Conservation (phyloP, 1,140 invertebrate species). For the Microplitis demolitor region DNA sequence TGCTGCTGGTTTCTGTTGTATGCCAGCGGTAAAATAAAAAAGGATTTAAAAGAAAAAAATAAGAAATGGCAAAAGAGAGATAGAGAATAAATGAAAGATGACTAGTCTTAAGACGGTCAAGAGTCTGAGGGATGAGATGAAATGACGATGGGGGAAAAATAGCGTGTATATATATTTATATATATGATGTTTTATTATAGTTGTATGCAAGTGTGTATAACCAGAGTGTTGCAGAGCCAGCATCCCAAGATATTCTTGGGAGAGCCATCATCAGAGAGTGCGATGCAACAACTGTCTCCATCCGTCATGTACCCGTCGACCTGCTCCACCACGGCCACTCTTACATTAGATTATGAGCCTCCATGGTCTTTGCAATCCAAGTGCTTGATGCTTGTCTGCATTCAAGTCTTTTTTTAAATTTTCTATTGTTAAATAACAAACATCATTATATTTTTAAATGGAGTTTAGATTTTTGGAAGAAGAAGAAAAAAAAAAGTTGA, state of each 20-base stretch:
- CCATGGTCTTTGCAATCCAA: not conserved
- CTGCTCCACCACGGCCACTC: not conserved
- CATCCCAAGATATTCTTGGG: slow-evolving; percentile 34
- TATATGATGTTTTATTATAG: not conserved
- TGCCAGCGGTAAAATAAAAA: no score
- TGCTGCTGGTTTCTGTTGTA: no score
- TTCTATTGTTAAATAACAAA: no score
- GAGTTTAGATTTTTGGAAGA: no score
- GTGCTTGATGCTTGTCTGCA: not conserved
- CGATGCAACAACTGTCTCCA: slow-evolving; percentile 38
- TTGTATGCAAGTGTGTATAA: not conserved
- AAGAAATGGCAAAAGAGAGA: not conserved
- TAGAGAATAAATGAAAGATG: slow-evolving; percentile 1
- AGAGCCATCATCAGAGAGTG: slow-evolving; percentile 23
- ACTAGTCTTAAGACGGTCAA: slow-evolving; percentile 19
- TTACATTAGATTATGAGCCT: not conserved
- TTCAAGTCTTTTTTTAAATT: not conserved
- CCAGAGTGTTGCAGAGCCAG: not conserved
- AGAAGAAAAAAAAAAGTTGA: no score
- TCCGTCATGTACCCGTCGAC: slow-evolving; percentile 30
- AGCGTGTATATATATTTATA: not conserved
- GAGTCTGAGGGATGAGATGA: not conserved
- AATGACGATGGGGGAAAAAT: not conserved
- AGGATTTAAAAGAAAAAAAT: no score
- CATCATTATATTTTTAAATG: no score